Base-by-base conservation (phyloP, 2,113 vertebrate genomes). In the Nothocercus nigrocapillus region DNA sequence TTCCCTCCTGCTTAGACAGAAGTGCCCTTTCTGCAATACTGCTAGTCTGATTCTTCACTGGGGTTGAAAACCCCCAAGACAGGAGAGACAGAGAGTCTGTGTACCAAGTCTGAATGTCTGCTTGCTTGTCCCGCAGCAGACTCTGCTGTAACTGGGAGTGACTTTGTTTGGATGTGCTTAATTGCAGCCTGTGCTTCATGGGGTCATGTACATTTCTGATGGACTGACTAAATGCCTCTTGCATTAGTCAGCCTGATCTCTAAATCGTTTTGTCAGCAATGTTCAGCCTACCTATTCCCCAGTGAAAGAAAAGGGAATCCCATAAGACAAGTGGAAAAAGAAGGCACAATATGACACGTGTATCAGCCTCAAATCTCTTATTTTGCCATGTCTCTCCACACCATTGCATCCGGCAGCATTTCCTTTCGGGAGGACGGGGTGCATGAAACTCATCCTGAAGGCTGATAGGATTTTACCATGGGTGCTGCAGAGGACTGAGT, bases 261-360 rank as follows among this genome's bases (percentile, higher is more conserved):
- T 83, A 94, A 95, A 82, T 88, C 15, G 5, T 81, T 81, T 70
- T 80, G 40, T 24, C 81, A 80, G 32, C 34, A 13, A 25, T 38
- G 47, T 17, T 66, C 78, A 88, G 69, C 85, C 90, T 75, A 77
- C 68, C 69, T 78, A 47, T 64, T 74, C 80, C 63, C 38, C 42
- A 93, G 69, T 61, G 90, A 44, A 14, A 85, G 75, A 36, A 63
- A 88, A 85, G 79, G 82, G 68, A 95, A 83, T 91, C 85, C 95
- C 82, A 93, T n/a, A 69, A 25, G 32, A 49, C 19, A 47, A 49
- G n/a, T 70, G n/a, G 36, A 70, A 36, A 69, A 67, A 85, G 76
- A 72, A 42, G 4, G 68, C 51, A 74, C 11, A 16, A 5, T 83
- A 42, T 85, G 72, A 80, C 20, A 28, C 0, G 19, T 5, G 16